Evolutionary conservation across 2,113 vertebrate genomes (phyloP).

Genomic region (Spea bombifrons): DNA sequence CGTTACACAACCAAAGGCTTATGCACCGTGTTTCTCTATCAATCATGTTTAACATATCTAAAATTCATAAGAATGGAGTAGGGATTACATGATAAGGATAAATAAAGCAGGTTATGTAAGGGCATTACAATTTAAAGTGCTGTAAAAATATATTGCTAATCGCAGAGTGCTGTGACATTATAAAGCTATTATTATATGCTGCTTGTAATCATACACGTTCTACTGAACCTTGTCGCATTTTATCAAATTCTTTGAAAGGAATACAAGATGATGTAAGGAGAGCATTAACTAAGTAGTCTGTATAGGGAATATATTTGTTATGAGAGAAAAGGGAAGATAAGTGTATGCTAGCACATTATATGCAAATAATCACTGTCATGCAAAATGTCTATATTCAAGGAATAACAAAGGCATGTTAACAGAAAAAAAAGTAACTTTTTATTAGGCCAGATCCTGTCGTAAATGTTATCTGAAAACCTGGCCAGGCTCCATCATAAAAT

Average conservation of each 20-base stretch:
- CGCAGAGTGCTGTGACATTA: not conserved
- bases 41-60: slow-evolving; percentile 45
- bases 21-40: slow-evolving; percentile 32
- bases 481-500: too few relatives aligned
- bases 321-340: not conserved
- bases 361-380: too few relatives aligned
- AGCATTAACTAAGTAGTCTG: not conserved
- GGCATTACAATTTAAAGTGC: slow-evolving; percentile 18
- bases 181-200: slow-evolving; percentile 1
- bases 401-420: too few relatives aligned
- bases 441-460: too few relatives aligned
- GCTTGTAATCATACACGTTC: not conserved
- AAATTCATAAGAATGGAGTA: slow-evolving; percentile 28
- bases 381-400: too few relatives aligned
- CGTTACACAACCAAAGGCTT: slow-evolving; percentile 31
- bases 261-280: not conserved
- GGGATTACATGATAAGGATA: slow-evolving; percentile 26
- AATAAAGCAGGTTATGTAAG: slow-evolving; percentile 20
- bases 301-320: not conserved
- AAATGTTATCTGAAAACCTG: too few relatives aligned
- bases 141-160: slow-evolving; percentile 9
- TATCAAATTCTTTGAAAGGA: not conserved
- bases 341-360: too few relatives aligned
- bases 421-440: too few relatives aligned
- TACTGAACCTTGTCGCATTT: not conserved